phyloP scores from a whole-genome alignment of 1,140 invertebrate species.

The Drosophila novamexicana region DNA sequence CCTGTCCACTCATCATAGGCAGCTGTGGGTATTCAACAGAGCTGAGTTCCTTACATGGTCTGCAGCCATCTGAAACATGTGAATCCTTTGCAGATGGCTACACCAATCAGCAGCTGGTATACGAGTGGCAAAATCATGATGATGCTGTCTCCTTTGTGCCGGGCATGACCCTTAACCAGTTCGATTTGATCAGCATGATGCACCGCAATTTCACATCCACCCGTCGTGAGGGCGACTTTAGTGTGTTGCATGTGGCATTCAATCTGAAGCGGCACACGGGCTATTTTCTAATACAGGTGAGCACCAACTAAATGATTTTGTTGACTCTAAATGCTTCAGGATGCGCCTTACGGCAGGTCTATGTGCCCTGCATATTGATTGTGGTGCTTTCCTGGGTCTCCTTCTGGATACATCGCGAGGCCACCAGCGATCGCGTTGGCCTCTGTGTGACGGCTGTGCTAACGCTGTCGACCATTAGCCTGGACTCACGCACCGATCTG shows the following conservation, averaged over 20 bases:
- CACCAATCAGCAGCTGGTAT: slow-evolving; percentile 93
- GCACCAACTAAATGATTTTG: neutral
- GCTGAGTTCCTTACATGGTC: no score
- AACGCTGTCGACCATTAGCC: slow-evolving; percentile 95
- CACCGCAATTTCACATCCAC: slow-evolving; percentile 91
- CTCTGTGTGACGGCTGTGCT: slow-evolving; percentile 95
- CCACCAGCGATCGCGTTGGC: slow-evolving; percentile 90
- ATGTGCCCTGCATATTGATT: slow-evolving; percentile 96
- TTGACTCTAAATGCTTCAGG: no score
- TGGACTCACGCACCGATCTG: slow-evolving; percentile 95
- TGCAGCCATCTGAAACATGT: neutral
- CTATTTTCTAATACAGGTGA: slow-evolving; percentile 95
- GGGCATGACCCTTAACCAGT: slow-evolving; percentile 95
- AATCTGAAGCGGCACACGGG: slow-evolving; percentile 95
- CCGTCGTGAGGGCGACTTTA: slow-evolving; percentile 93
- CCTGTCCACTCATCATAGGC: slow-evolving; percentile 95
- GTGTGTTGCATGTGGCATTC: slow-evolving; percentile 95
- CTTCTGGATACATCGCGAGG: slow-evolving; percentile 98
- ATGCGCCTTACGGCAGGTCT: slow-evolving; percentile 87
- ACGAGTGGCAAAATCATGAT: slow-evolving; percentile 93
- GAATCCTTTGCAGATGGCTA: slow-evolving; percentile 90
- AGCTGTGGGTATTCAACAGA: slow-evolving; percentile 91
- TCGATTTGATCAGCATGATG: slow-evolving; percentile 94
- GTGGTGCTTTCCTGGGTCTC: slow-evolving; percentile 98
- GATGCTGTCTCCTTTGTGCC: slow-evolving; percentile 93